Evolutionary conservation across 30 jellyfish, hydroid and myxozoan genomes (phyloP).

Genomic region (Turritopsis rubra): DNA sequence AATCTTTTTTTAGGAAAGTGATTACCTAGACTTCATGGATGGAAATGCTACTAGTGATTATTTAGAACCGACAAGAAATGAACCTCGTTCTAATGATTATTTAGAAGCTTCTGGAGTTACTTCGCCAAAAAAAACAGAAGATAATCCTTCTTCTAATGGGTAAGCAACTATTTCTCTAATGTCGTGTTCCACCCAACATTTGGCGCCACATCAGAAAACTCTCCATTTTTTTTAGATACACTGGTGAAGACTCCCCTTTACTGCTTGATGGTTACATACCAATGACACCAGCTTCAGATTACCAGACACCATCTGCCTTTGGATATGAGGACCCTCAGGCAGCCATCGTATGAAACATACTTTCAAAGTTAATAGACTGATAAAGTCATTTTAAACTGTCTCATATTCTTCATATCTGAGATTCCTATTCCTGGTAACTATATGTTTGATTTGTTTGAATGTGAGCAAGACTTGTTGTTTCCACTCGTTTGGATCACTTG

Average conservation of each 20-base stretch:
- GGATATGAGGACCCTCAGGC: background rate
- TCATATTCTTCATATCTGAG: too few relatives aligned
- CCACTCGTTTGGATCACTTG: too few relatives aligned
- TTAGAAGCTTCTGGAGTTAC: constrained; percentile 1
- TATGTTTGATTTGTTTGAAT: too few relatives aligned
- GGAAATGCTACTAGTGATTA: background rate
- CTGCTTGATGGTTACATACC: constrained; percentile 9
- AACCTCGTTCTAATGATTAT: background rate
- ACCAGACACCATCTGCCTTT: constrained; percentile 8
- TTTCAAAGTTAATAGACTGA: too few relatives aligned
- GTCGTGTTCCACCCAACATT: too few relatives aligned
- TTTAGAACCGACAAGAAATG: background rate
- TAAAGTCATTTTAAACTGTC: too few relatives aligned
- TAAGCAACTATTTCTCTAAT: background rate
- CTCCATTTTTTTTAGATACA: background rate
- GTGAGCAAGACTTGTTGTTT: too few relatives aligned
- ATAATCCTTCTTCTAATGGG: constrained; percentile 7
- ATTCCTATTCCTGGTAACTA: too few relatives aligned
- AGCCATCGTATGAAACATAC: background rate
- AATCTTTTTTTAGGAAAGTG: constrained; percentile 14
- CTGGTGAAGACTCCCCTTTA: background rate
- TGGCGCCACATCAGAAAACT: too few relatives aligned
- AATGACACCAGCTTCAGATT: constrained; percentile 22
- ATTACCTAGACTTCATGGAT: background rate
- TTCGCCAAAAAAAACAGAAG: background rate